Conservation (phyloP, 2,888 invertebrate genomes). For the Pteria penguin region DNA sequence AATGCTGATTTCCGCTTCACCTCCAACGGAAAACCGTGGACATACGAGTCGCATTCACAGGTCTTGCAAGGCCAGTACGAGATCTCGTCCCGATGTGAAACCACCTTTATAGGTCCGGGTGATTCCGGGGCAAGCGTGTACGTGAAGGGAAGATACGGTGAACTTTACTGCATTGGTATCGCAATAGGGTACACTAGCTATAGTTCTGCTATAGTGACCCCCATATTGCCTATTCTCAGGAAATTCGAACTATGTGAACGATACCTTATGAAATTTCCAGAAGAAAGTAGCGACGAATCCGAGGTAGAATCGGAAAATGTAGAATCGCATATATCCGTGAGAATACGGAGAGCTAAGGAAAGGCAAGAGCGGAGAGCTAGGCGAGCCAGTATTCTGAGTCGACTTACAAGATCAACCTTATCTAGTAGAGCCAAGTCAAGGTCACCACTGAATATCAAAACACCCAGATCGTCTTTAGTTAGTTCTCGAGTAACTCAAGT, state of each 20-base stretch:
- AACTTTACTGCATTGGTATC: conserved; percentile 3
- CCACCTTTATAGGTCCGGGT: background rate
- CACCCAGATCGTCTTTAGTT: no score
- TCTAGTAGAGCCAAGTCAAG: no score
- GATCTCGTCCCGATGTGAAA: background rate
- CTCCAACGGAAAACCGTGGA: background rate
- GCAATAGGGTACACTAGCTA: background rate
- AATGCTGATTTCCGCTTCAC: background rate
- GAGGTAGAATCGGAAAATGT: no score
- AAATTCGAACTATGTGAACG: background rate
- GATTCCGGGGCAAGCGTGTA: conserved; percentile 9
- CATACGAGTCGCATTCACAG: background rate
- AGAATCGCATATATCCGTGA: no score
- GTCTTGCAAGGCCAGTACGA: background rate
- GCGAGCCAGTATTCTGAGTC: no score
- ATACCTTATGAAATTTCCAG: background rate
- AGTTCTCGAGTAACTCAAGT: no score
- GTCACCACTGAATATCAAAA: no score
- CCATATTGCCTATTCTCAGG: background rate
- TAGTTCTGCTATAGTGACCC: background rate
- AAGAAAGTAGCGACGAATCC: background rate
- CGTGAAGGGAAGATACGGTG: no score
- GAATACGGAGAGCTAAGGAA: no score
- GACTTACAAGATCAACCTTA: no score
- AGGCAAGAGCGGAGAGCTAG: no score